A percentile compares a stretch with the other conserved stretches of the same genome.
These are phyloP conservation scores for Serilophus lunatus DNA, from an alignment of 2,113 vertebrate species.

Conservation along the genomic window DNA sequence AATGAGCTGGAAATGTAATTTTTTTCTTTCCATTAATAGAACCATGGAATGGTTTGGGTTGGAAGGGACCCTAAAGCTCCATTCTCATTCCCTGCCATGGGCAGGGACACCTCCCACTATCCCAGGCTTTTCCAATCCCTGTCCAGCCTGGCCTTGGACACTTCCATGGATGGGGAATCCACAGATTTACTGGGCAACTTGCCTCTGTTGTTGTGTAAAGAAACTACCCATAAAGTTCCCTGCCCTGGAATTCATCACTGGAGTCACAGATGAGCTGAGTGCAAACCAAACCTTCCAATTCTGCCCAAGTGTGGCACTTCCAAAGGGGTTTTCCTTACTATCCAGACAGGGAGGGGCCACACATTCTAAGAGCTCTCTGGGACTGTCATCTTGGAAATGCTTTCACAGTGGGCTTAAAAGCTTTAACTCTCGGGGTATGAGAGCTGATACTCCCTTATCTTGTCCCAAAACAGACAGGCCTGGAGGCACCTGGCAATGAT, in stretches of 20 bases:
- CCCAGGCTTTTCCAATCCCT: too few relatives aligned
- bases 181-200: not conserved
- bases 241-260: not conserved
- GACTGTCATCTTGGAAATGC: not conserved
- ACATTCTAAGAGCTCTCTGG: not conserved
- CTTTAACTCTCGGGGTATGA: constrained; percentile 23
- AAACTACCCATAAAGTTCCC: not conserved
- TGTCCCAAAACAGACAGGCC: constrained; percentile 36
- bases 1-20: not conserved
- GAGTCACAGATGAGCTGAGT: not conserved
- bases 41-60: not conserved
- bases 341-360: not conserved
- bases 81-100: not conserved
- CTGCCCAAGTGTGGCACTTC: not conserved
- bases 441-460: constrained; percentile 44
- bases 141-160: not conserved
- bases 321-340: not conserved
- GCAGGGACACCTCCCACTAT: not conserved
- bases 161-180: not conserved
- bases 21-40: not conserved
- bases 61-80: not conserved
- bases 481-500: constrained; percentile 17
- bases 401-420: constrained; percentile 39
- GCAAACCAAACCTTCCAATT: not conserved
- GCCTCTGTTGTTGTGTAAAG: not conserved